phyloP scores from a whole-genome alignment of 1,140 invertebrate genomes.

The Leptinotarsa defecta region DNA sequence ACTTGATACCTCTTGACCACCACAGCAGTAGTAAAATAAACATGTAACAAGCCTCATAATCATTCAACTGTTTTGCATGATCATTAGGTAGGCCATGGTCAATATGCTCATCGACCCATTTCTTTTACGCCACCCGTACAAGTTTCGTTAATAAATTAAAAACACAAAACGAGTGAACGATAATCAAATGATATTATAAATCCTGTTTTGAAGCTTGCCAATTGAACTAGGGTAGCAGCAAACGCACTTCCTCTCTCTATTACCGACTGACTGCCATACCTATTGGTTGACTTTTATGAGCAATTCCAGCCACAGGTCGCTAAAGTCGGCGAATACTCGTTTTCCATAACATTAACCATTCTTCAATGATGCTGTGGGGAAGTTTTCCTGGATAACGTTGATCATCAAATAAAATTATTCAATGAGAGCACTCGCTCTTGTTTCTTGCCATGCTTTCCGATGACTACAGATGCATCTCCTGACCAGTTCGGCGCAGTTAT shows the following conservation, averaged over 20 bases:
- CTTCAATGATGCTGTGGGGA: too few relatives aligned
- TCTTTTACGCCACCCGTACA: neutral
- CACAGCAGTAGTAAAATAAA: neutral
- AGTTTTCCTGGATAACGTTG: too few relatives aligned
- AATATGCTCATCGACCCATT: neutral
- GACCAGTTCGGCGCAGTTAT: too few relatives aligned
- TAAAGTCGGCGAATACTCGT: neutral
- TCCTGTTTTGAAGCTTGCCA: neutral
- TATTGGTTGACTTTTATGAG: constrained; percentile 39
- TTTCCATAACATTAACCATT: neutral
- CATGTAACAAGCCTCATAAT: neutral
- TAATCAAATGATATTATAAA: neutral
- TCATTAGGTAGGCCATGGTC: neutral
- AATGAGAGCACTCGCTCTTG: too few relatives aligned
- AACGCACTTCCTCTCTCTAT: constrained; percentile 17
- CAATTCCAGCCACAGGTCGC: constrained; percentile 40
- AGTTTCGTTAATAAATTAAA: neutral
- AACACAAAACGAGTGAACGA: neutral
- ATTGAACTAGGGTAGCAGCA: neutral
- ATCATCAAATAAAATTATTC: too few relatives aligned
- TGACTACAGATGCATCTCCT: too few relatives aligned
- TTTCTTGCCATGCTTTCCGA: too few relatives aligned
- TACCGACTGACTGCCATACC: constrained; percentile 16
- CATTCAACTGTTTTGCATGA: neutral
- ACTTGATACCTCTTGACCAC: neutral